A percentile compares a stretch with the other conserved stretches of the same genome.
phyloP scores from a whole-genome alignment of 2,888 invertebrate species.

The Parelbella ahira region DNA sequence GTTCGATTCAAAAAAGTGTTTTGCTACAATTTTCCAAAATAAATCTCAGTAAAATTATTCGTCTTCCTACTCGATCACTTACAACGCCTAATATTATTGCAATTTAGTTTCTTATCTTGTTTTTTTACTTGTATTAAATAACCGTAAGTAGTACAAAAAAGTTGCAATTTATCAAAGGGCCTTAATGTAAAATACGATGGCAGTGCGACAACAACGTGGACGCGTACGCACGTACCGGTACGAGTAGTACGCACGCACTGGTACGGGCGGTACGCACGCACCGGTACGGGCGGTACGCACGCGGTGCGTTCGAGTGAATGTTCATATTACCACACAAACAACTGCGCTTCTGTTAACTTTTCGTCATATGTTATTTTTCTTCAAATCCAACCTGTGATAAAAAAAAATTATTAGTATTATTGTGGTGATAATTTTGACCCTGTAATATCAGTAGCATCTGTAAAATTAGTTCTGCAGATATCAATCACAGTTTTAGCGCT shows the following conservation, averaged over 20 bases:
- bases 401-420: constrained; percentile 14
- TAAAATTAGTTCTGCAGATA: too few species aligned
- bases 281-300: too few species aligned
- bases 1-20: too few species aligned
- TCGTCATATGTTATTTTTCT: constrained; percentile 75
- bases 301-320: constrained; percentile 29
- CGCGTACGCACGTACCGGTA: too few species aligned
- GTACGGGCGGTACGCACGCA: too few species aligned
- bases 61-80: too few species aligned
- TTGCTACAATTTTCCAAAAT: too few species aligned
- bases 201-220: constrained; percentile 29
- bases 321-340: constrained; percentile 47
- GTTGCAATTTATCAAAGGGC: constrained; percentile 18
- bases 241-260: too few species aligned
- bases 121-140: constrained; percentile 15
- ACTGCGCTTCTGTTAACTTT: constrained; percentile 40
- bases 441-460: too few species aligned
- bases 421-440: too few species aligned
- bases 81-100: constrained; percentile 5
- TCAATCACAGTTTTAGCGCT: too few species aligned
- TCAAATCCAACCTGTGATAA: constrained; percentile 71
- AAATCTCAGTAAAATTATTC: too few species aligned
- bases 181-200: constrained; percentile 23
- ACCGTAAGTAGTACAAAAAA: constrained; percentile 15
- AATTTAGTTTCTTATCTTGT: constrained; percentile 4